A percentile compares a stretch with the other conserved stretches of the same genome.
Conservation (phyloP, 92 coral and sea anemone species). For the Zoanthus sociatus region DNA sequence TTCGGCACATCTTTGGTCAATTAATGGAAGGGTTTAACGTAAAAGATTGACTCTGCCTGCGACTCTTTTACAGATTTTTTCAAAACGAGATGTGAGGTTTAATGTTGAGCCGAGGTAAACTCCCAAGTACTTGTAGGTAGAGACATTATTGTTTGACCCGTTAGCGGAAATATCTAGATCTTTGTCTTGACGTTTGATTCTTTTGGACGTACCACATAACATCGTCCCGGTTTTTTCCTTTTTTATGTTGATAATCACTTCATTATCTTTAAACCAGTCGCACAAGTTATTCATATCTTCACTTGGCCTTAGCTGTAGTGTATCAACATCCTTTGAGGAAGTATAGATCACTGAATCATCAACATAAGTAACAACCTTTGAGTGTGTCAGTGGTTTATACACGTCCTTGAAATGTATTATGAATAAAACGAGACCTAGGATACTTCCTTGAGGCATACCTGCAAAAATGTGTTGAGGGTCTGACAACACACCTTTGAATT, state of each 20-base stretch:
- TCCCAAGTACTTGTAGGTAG: not conserved
- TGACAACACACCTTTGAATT: too few relatives aligned
- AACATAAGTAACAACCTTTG: not conserved
- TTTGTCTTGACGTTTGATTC: not conserved
- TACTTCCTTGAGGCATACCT: too few relatives aligned
- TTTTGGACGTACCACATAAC: conserved; percentile 34
- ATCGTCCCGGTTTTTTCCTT: conserved; percentile 41
- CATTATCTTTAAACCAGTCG: conserved; percentile 10
- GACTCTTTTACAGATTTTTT: too few relatives aligned
- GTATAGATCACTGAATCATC: conserved; percentile 3
- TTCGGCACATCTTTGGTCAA: too few relatives aligned
- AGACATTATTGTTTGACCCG: not conserved
- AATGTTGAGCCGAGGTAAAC: too few relatives aligned
- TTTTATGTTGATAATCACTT: conserved; percentile 31
- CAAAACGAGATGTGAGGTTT: too few relatives aligned
- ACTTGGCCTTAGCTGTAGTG: conserved; percentile 4
- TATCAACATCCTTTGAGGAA: not conserved
- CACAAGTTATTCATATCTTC: conserved; percentile 5
- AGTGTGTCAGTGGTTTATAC: too few relatives aligned
- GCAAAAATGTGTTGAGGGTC: too few relatives aligned
- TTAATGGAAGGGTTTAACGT: too few relatives aligned
- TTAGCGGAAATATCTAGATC: too few relatives aligned
- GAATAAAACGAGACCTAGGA: too few relatives aligned
- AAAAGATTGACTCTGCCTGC: not conserved
- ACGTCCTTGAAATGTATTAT: too few relatives aligned